These are phyloP conservation scores for Rousettus madagascariensis DNA, from an alignment of 2,797 vertebrate genomes.

Conservation along the genomic window DNA sequence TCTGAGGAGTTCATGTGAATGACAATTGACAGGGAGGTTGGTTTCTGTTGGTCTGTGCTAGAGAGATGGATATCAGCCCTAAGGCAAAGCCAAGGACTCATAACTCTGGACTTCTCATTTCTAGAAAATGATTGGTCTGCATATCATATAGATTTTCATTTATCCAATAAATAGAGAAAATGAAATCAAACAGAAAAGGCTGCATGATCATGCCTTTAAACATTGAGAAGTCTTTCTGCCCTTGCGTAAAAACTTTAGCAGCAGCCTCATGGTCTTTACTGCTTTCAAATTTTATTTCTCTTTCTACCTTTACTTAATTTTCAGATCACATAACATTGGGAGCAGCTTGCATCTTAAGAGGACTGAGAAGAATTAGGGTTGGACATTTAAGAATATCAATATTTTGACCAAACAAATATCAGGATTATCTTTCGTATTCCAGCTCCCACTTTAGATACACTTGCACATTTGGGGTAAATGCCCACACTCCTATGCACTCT, in stretches of 20 bases:
- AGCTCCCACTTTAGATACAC: neutral
- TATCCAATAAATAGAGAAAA: constrained; percentile 1
- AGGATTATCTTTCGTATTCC: neutral
- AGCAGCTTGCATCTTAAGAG: neutral
- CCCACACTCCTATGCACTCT: neutral
- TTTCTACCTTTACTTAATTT: neutral
- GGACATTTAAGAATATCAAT: neutral
- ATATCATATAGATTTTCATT: constrained; percentile 34
- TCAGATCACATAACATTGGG: neutral
- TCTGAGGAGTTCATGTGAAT: neutral
- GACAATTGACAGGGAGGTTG: neutral
- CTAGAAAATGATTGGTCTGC: neutral
- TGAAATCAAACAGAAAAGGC: neutral
- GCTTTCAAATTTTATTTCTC: neutral
- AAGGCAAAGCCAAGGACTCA: neutral
- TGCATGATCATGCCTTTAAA: neutral
- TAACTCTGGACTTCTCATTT: neutral
- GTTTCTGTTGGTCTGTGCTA: constrained; percentile 5
- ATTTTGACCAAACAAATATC: neutral
- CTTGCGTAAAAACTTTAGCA: neutral
- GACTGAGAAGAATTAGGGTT: neutral
- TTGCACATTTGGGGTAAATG: neutral
- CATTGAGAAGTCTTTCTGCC: neutral
- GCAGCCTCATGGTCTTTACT: neutral
- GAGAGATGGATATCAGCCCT: neutral